These are phyloP conservation scores for Chrysopa pallens DNA, from an alignment of 1,140 invertebrate genomes.

Conservation along the genomic window DNA sequence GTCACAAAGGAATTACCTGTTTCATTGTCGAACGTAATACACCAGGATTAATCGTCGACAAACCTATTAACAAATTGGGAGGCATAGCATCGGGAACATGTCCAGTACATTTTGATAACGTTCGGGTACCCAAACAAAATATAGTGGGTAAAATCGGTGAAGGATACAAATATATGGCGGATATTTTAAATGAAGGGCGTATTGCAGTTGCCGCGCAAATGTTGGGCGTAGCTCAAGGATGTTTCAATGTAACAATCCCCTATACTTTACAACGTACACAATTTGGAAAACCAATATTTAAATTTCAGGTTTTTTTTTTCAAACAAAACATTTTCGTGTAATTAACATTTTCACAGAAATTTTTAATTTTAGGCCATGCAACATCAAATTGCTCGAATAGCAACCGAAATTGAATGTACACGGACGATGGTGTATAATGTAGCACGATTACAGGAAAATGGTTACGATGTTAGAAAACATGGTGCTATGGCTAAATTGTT, in stretches of 20 bases:
- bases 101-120: slow-evolving; percentile 87
- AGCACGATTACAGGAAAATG: slow-evolving; percentile 65
- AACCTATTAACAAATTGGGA: slow-evolving; percentile 88
- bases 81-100: slow-evolving; percentile 80
- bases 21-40: slow-evolving; percentile 87
- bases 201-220: slow-evolving; percentile 89
- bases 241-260: slow-evolving; percentile 72
- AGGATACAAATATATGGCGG: slow-evolving; percentile 86
- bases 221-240: slow-evolving; percentile 79
- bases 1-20: slow-evolving; percentile 79
- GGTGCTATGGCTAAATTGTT: slow-evolving; percentile 85
- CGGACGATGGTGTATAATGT: slow-evolving; percentile 81
- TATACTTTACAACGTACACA: slow-evolving; percentile 85
- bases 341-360: no score
- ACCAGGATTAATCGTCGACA: slow-evolving; percentile 68
- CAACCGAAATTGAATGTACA: slow-evolving; percentile 70
- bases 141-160: slow-evolving; percentile 74
- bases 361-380: slow-evolving; percentile 52
- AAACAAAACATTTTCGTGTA: background rate
- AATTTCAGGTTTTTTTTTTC: slow-evolving; percentile 53
- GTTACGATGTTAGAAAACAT: slow-evolving; percentile 66
- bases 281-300: slow-evolving; percentile 69
- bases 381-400: slow-evolving; percentile 75
- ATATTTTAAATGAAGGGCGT: slow-evolving; percentile 78
- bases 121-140: slow-evolving; percentile 55